A percentile compares a stretch with the other conserved stretches of the same genome.
Evolutionary conservation across 2,113 vertebrate species (phyloP).

Genomic region (Mobula hypostoma): DNA sequence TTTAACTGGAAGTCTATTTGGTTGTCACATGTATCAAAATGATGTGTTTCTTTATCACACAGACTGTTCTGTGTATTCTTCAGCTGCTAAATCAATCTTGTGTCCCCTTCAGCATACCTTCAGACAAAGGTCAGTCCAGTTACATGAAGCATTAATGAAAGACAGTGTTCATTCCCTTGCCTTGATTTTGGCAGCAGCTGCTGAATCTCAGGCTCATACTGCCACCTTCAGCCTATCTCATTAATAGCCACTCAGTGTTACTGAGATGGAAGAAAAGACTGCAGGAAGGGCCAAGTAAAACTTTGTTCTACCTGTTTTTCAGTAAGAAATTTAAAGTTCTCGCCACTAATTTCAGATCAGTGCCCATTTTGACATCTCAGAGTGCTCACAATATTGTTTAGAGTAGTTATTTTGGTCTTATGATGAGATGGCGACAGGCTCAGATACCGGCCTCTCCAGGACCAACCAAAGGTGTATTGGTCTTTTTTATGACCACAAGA

Average conservation of each 20-base stretch:
- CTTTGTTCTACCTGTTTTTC: neutral
- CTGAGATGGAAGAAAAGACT: neutral
- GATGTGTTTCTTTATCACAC: neutral
- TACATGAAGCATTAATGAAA: neutral
- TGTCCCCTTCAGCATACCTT: conserved; percentile 24
- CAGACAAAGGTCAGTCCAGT: conserved; percentile 18
- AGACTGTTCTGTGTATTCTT: neutral
- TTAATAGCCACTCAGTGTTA: neutral
- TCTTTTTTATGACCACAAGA: no score
- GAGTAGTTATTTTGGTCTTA: neutral
- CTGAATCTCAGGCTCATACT: neutral
- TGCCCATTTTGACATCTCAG: no score
- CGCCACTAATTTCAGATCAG: neutral
- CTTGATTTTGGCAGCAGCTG: neutral
- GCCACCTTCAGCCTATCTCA: neutral
- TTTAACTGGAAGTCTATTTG: neutral
- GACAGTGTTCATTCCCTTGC: neutral
- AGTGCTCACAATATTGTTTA: neutral
- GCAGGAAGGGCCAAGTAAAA: neutral
- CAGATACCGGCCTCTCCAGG: no score
- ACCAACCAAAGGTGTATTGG: no score
- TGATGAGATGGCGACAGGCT: no score
- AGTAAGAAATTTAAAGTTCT: neutral
- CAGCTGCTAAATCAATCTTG: conserved; percentile 23
- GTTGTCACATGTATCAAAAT: neutral